Percentiles rank a stretch among this genome's conserved stretches.
Evolutionary conservation across 30 jellyfish, hydroid and myxozoan genomes (phyloP).

Genomic region (Hydractinia symbiolongicarpus): DNA sequence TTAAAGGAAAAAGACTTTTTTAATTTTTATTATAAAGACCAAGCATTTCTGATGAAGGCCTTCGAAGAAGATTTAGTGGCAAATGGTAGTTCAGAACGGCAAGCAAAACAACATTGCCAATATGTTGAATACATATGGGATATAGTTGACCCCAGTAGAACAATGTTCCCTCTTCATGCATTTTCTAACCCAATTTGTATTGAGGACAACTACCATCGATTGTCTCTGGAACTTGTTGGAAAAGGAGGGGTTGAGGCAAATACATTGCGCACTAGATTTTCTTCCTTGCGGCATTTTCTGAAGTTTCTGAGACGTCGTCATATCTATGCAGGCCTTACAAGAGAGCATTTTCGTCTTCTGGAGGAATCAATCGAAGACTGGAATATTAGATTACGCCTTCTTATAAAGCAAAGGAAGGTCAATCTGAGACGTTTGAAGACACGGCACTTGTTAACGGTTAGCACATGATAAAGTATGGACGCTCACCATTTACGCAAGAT

Average conservation of each 20-base stretch:
- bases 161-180: conserved; percentile 12
- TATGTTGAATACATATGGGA: conserved; percentile 26
- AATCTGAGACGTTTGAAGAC: background rate
- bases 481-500: conserved; percentile 11
- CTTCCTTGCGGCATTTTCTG: conserved; percentile 3
- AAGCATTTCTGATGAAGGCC: background rate
- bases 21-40: background rate
- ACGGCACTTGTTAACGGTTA: conserved; percentile 2
- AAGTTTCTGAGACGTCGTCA: conserved; percentile 17
- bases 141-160: background rate
- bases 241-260: conserved; percentile 26
- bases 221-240: background rate
- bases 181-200: background rate
- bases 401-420: conserved; percentile 16
- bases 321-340: conserved; percentile 13
- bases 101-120: conserved; percentile 12
- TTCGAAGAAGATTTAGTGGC: background rate
- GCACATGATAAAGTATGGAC: conserved; percentile 27
- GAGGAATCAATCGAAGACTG: conserved; percentile 13
- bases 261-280: conserved; percentile 1
- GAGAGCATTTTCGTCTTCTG: conserved; percentile 14
- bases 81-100: background rate
- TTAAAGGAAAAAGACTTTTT: background rate
- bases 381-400: conserved; percentile 8
- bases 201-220: conserved; percentile 17